Conservation (phyloP, 1,140 invertebrate genomes). For the Centruroides vittatus region DNA sequence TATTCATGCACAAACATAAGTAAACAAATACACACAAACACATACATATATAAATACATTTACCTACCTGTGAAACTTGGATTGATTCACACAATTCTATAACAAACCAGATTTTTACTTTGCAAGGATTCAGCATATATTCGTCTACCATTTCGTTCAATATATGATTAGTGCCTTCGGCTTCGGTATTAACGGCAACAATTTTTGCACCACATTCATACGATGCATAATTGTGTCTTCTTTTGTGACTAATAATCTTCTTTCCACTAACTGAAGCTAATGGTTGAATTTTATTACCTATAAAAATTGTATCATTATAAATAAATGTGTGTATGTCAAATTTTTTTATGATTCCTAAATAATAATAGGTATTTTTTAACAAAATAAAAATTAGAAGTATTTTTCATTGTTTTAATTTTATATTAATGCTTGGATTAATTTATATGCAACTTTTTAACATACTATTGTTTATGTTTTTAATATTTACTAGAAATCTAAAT, state of each 20-base stretch:
- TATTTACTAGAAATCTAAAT: too few relatives aligned
- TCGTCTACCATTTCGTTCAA: slow-evolving; percentile 82
- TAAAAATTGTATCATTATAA: neutral
- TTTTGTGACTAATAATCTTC: slow-evolving; percentile 18
- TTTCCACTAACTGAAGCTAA: slow-evolving; percentile 7
- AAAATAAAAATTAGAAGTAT: too few relatives aligned
- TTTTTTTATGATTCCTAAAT: too few relatives aligned
- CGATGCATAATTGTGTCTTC: slow-evolving; percentile 77
- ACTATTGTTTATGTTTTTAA: too few relatives aligned
- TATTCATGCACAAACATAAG: too few relatives aligned
- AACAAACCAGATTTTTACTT: slow-evolving; percentile 73
- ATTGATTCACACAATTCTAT: slow-evolving; percentile 95
- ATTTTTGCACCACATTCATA: slow-evolving; percentile 95
- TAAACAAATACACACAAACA: too few relatives aligned
- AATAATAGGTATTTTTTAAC: too few relatives aligned
- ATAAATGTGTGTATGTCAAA: too few relatives aligned
- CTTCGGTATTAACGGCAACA: slow-evolving; percentile 77
- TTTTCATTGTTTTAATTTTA: too few relatives aligned
- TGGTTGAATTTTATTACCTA: slow-evolving; percentile 3
- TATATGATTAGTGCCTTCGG: slow-evolving; percentile 57
- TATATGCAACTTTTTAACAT: too few relatives aligned
- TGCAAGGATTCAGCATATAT: slow-evolving; percentile 93
- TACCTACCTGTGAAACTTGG: slow-evolving; percentile 58
- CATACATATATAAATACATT: neutral
- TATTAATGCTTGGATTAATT: too few relatives aligned